Conservation (phyloP, 2,797 vertebrate species). For the Lindbergichthys nudifrons region DNA sequence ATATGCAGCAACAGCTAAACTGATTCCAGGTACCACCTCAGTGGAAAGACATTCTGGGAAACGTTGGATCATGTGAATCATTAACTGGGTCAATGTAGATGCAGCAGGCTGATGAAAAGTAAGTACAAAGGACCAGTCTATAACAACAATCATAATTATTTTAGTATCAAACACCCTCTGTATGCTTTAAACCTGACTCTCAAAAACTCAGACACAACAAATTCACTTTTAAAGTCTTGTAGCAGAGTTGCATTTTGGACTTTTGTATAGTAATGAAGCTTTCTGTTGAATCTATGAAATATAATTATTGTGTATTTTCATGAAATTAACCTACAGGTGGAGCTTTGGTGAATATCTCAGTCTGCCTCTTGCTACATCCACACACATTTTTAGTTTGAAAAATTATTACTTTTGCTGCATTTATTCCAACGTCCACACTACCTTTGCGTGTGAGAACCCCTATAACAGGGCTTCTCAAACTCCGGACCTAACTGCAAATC, state of each 20-base stretch:
- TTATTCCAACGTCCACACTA: too few relatives aligned
- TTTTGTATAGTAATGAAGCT: neutral
- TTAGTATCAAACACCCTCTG: neutral
- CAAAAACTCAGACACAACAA: neutral
- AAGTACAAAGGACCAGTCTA: too few relatives aligned
- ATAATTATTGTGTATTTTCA: neutral
- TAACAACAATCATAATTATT: neutral
- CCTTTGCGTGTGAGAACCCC: too few relatives aligned
- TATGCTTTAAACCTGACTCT: neutral
- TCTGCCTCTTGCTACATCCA: neutral
- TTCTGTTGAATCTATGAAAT: neutral
- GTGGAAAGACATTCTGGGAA: conserved; percentile 17
- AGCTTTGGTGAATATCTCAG: neutral
- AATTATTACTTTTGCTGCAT: too few relatives aligned
- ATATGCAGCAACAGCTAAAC: neutral
- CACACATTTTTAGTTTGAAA: too few relatives aligned
- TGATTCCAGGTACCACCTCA: conserved; percentile 10
- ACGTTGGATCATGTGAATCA: conserved; percentile 26
- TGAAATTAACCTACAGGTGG: neutral
- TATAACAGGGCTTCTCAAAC: too few relatives aligned
- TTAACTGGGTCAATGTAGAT: conserved; percentile 14
- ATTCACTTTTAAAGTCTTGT: neutral
- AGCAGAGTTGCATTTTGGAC: neutral
- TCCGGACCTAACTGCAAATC: too few relatives aligned
- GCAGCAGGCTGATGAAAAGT: too few relatives aligned